Conservation (phyloP, 2,888 invertebrate species). For the Hyalella azteca region DNA sequence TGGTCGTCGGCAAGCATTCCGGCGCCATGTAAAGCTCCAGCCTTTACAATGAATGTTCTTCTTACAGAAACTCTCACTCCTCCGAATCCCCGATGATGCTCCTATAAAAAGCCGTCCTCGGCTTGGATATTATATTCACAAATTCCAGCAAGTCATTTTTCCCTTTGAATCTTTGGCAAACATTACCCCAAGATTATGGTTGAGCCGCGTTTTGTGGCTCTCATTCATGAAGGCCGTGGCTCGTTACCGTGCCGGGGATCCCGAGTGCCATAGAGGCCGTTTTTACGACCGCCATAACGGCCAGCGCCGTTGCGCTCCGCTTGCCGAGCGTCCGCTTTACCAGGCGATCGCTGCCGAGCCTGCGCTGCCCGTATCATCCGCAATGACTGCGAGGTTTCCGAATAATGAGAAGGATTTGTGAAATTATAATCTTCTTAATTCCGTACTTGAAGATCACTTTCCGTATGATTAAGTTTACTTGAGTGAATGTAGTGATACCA, state of each 20-base stretch:
- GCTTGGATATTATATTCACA: slow-evolving; percentile 10
- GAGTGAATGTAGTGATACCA: too few species aligned
- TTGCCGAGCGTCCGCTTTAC: not conserved
- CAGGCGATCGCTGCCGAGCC: not conserved
- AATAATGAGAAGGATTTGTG: slow-evolving; percentile 27
- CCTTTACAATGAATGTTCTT: not conserved
- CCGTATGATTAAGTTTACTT: too few species aligned
- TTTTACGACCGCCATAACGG: slow-evolving; percentile 35
- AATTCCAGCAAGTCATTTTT: slow-evolving; percentile 8
- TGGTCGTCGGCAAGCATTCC: too few species aligned
- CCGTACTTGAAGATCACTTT: not conserved
- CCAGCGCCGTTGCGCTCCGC: slow-evolving; percentile 29
- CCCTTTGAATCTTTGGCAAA: slow-evolving; percentile 28
- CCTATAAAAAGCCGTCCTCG: slow-evolving; percentile 9
- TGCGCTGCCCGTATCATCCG: not conserved
- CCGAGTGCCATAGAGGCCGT: slow-evolving; percentile 30
- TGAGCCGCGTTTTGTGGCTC: slow-evolving; percentile 25
- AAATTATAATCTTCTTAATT: slow-evolving; percentile 15
- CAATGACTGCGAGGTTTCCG: slow-evolving; percentile 12
- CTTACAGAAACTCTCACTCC: slow-evolving; percentile 18
- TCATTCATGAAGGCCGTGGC: slow-evolving; percentile 31
- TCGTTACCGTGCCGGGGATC: slow-evolving; percentile 31
- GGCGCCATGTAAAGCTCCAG: too few species aligned
- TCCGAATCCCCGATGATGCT: slow-evolving; percentile 20
- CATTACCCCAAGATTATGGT: slow-evolving; percentile 17